Conservation (phyloP, 30 jellyfish, hydroid and myxozoan genomes). For the Hydra vulgaris region DNA sequence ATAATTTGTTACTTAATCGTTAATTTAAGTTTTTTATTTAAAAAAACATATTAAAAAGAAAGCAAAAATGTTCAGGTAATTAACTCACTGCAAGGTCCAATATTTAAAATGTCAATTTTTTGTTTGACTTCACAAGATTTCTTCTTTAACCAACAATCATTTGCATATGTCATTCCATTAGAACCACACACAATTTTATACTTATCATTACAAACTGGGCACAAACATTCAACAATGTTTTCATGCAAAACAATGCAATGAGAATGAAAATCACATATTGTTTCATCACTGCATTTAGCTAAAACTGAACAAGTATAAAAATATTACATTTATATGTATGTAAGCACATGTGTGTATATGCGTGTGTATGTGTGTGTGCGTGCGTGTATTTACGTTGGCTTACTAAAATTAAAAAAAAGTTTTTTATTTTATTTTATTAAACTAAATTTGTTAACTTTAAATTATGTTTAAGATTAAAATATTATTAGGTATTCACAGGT, state of each 20-base stretch:
- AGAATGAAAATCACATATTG: not conserved
- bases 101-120: slow-evolving; percentile 2
- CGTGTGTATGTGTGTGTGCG: too few relatives aligned
- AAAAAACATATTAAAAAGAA: not conserved
- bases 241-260: not conserved
- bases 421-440: too few relatives aligned
- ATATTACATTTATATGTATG: too few relatives aligned
- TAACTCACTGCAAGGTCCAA: slow-evolving; percentile 43
- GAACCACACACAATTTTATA: slow-evolving; percentile 61
- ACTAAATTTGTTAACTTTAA: too few relatives aligned
- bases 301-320: too few relatives aligned
- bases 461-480: too few relatives aligned
- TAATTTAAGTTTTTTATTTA: too few relatives aligned
- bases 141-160: slow-evolving; percentile 38
- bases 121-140: slow-evolving; percentile 33
- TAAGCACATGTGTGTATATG: too few relatives aligned
- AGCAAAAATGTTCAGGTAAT: not conserved
- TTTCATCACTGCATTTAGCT: not conserved
- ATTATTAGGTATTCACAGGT: too few relatives aligned
- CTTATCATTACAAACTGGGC: slow-evolving; percentile 39
- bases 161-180: slow-evolving; percentile 61
- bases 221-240: slow-evolving; percentile 44
- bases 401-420: too few relatives aligned
- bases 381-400: too few relatives aligned
- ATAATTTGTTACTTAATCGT: too few relatives aligned